Conservation (phyloP, 2,888 invertebrate species). For the Orthonychiurus folsomi region DNA sequence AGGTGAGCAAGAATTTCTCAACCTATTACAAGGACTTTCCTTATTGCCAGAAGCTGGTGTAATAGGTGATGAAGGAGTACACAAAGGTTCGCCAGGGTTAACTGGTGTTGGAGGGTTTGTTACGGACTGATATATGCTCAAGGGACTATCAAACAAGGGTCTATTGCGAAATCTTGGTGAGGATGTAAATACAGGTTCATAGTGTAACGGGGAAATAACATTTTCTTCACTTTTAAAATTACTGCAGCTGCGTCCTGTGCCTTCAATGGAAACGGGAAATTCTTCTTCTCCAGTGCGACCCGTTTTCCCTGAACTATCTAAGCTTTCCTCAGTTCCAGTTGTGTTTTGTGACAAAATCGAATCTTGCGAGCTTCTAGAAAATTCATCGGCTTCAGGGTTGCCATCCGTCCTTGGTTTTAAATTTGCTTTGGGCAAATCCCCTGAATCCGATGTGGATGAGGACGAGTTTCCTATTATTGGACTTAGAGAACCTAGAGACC, state of each 20-base stretch:
- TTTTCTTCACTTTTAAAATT: not conserved
- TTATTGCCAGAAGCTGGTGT: slow-evolving; percentile 1
- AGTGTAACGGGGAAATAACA: slow-evolving; percentile 13
- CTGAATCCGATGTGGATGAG: slow-evolving; percentile 25
- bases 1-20: slow-evolving; percentile 14
- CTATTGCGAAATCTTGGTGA: slow-evolving; percentile 22
- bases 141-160: slow-evolving; percentile 32
- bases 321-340: not conserved
- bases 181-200: slow-evolving; percentile 30
- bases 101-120: slow-evolving; percentile 35
- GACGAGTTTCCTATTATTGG: slow-evolving; percentile 25
- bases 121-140: slow-evolving; percentile 27
- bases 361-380: slow-evolving; percentile 24
- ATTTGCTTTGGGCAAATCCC: slow-evolving; percentile 8
- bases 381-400: slow-evolving; percentile 10
- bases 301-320: not conserved
- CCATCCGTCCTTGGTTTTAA: slow-evolving; percentile 17
- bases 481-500: slow-evolving; percentile 34
- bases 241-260: not conserved
- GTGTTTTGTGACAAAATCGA: slow-evolving; percentile 19
- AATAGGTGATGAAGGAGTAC: not conserved
- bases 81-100: slow-evolving; percentile 16
- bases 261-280: not conserved
- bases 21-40: not conserved
- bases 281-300: not conserved